Conservation (phyloP, 2,113 vertebrate species). For the Pachypanchax playfairii region DNA sequence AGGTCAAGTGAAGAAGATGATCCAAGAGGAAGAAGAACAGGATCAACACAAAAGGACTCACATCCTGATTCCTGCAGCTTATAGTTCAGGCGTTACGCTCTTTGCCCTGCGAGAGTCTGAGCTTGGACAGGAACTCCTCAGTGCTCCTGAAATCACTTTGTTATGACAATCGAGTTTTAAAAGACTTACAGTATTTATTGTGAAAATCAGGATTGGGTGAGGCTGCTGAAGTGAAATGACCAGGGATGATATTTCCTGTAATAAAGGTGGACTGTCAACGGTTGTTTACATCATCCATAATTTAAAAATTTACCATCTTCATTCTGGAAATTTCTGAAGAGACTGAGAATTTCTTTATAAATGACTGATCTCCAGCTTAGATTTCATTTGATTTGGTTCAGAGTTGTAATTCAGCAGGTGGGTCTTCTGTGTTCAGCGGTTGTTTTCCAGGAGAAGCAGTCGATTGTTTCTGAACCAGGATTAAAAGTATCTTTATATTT, state of each 20-base stretch:
- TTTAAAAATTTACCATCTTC: constrained; percentile 3
- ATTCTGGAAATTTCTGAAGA: constrained; percentile 9
- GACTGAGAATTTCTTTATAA: constrained; percentile 35
- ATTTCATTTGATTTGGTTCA: no score
- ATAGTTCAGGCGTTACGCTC: constrained; percentile 77
- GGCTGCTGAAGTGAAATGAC: background rate
- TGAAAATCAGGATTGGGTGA: background rate
- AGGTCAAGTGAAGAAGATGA: constrained; percentile 77
- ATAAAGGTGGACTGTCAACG: no score
- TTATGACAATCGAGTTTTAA: constrained; percentile 22
- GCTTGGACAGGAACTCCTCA: constrained; percentile 62
- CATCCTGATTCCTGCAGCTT: constrained; percentile 76
- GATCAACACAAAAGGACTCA: constrained; percentile 54
- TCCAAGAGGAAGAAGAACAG: constrained; percentile 56
- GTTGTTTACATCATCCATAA: background rate
- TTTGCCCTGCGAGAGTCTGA: constrained; percentile 65
- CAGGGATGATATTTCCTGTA: no score
- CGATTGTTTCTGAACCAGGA: background rate
- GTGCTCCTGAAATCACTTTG: constrained; percentile 65
- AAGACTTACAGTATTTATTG: constrained; percentile 9
- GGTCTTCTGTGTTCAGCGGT: background rate
- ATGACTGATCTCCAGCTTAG: constrained; percentile 22
- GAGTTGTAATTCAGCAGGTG: constrained; percentile 15
- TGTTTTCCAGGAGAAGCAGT: no score
- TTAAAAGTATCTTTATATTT: no score